Conservation (phyloP, 2,113 vertebrate species). For the Callospermophilus lateralis region DNA sequence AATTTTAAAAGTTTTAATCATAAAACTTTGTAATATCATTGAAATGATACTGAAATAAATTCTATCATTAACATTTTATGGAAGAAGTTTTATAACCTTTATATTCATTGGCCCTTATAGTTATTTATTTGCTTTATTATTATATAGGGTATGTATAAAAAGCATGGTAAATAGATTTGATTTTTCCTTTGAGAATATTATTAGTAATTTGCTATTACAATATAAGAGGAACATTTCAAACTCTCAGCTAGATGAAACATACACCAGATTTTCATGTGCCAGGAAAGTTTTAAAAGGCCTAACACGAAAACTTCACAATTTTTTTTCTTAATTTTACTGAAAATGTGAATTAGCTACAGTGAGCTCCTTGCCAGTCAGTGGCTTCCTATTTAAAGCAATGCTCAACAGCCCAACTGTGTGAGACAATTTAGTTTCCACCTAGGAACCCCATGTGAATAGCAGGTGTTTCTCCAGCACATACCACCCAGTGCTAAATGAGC, state of each 20-base stretch:
- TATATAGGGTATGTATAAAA: not conserved
- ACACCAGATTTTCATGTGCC: not conserved
- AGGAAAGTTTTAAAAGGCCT: conserved; percentile 53
- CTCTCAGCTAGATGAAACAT: not conserved
- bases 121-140: conserved; percentile 54
- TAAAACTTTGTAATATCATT: not conserved
- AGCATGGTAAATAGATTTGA: conserved; percentile 31
- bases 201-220: conserved; percentile 26
- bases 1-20: not conserved
- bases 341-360: conserved; percentile 54
- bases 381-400: conserved; percentile 31
- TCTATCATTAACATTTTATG: not conserved
- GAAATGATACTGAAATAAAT: not conserved
- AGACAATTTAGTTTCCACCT: not conserved
- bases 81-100: not conserved
- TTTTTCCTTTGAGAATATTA: not conserved
- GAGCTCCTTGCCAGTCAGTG: not conserved
- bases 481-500: conserved; percentile 49
- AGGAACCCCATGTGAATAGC: conserved; percentile 45
- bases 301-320: conserved; percentile 9
- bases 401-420: not conserved
- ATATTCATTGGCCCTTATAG: not conserved
- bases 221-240: conserved; percentile 5
- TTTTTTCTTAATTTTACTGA: not conserved
- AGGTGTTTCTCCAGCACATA: conserved; percentile 19